Percentiles rank a stretch among this genome's conserved stretches.
These are phyloP conservation scores for Halyomorpha halys DNA, from an alignment of 1,140 invertebrate species.

Conservation along the genomic window DNA sequence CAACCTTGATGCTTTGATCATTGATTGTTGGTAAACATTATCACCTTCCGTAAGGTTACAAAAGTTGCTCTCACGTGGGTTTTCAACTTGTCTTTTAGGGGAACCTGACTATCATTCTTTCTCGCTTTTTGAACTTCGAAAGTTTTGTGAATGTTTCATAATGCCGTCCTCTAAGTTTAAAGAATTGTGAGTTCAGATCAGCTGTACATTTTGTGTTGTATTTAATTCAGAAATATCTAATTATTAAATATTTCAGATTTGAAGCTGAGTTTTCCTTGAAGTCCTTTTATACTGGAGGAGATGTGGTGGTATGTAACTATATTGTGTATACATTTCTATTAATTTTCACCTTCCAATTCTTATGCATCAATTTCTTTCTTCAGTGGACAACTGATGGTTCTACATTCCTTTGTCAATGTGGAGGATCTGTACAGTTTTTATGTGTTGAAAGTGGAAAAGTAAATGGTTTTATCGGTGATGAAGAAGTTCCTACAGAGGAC, in stretches of 20 bases:
- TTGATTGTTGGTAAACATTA: too few species aligned
- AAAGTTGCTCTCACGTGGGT: too few species aligned
- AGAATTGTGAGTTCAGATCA: constrained; percentile 2
- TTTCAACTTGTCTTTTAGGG: too few species aligned
- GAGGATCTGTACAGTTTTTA: constrained; percentile 54
- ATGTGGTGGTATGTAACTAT: constrained; percentile 47
- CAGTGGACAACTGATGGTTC: constrained; percentile 61
- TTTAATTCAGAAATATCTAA: neutral
- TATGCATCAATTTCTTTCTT: constrained; percentile 27
- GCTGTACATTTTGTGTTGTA: neutral
- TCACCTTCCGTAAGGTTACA: too few species aligned
- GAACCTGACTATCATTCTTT: too few species aligned
- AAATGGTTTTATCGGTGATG: constrained; percentile 34
- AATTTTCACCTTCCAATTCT: neutral
- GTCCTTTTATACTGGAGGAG: constrained; percentile 77
- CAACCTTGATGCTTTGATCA: too few species aligned
- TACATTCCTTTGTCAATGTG: constrained; percentile 62
- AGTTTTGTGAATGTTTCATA: neutral
- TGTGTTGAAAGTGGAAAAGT: constrained; percentile 47
- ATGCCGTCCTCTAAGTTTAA: neutral
- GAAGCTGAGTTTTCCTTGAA: constrained; percentile 61
- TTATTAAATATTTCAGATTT: constrained; percentile 50
- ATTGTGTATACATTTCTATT: neutral
- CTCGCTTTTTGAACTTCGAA: neutral
- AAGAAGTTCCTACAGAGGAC: constrained; percentile 39